Conservation (phyloP, 2,113 vertebrate species). For the Sebastes fasciatus region DNA sequence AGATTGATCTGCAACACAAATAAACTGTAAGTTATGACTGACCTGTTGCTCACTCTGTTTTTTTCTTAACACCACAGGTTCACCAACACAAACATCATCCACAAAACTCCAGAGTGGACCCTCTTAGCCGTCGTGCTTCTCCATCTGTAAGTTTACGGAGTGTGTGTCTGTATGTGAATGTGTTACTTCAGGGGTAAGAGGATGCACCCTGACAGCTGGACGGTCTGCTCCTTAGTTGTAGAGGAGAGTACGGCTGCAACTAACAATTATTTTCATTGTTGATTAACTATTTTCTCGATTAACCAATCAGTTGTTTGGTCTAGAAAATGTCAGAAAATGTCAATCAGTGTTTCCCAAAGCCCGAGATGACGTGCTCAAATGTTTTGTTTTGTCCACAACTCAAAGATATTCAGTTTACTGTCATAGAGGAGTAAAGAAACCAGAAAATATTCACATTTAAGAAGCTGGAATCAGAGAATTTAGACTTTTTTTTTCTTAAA, state of each 20-base stretch:
- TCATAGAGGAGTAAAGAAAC: no score
- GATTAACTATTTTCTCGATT: no score
- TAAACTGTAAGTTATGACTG: neutral
- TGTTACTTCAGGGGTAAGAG: neutral
- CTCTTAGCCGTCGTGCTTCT: conserved; percentile 81
- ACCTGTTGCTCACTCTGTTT: conserved; percentile 8
- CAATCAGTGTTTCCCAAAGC: no score
- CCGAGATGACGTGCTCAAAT: no score
- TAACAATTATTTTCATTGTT: no score
- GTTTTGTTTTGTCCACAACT: no score
- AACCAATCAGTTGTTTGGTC: no score
- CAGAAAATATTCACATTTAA: no score
- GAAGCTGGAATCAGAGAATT: no score
- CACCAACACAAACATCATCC: conserved; percentile 83
- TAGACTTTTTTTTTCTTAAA: no score
- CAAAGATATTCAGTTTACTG: no score
- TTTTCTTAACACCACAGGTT: conserved; percentile 69
- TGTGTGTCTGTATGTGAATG: conserved; percentile 24
- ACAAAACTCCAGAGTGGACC: conserved; percentile 84
- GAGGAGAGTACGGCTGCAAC: neutral
- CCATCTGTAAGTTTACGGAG: conserved; percentile 79
- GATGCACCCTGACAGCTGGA: conserved; percentile 10
- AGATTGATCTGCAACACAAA: neutral
- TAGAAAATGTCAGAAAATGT: no score
- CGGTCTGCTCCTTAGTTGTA: conserved; percentile 1